Percentiles rank a stretch among this genome's conserved stretches.
phyloP scores from a whole-genome alignment of 2,888 invertebrate species.

The Lepidocyrtoides sp. region DNA sequence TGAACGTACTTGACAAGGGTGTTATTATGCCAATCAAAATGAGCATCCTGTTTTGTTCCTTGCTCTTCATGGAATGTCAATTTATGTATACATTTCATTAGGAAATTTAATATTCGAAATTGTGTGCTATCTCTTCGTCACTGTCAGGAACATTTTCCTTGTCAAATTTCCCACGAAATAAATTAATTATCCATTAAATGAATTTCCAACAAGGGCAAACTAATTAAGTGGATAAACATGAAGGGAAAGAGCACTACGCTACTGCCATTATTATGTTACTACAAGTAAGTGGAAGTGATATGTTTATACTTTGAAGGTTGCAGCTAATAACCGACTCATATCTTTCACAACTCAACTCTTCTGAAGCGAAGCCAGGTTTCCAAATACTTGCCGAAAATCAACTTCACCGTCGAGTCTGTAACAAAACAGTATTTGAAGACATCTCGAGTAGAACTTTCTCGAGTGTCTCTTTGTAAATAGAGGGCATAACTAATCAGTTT shows the following conservation, averaged over 20 bases:
- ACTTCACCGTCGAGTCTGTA: too few relatives aligned
- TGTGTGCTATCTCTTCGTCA: not conserved
- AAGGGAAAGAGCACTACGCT: not conserved
- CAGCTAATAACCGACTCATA: too few relatives aligned
- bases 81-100: not conserved
- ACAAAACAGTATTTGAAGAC: too few relatives aligned
- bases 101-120: not conserved
- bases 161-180: slow-evolving; percentile 23
- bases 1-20: slow-evolving; percentile 2
- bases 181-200: not conserved
- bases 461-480: too few relatives aligned
- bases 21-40: slow-evolving; percentile 33
- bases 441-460: too few relatives aligned
- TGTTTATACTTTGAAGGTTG: too few relatives aligned
- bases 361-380: too few relatives aligned
- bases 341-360: too few relatives aligned
- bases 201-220: not conserved
- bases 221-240: not conserved
- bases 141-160: not conserved
- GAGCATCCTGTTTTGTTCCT: not conserved
- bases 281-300: not conserved
- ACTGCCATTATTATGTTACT: too few relatives aligned
- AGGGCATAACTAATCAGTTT: too few relatives aligned
- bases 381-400: too few relatives aligned
- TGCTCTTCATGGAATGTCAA: not conserved